These are phyloP conservation scores for Calypte anna DNA, from an alignment of 2,113 vertebrate species.

Conservation along the genomic window DNA sequence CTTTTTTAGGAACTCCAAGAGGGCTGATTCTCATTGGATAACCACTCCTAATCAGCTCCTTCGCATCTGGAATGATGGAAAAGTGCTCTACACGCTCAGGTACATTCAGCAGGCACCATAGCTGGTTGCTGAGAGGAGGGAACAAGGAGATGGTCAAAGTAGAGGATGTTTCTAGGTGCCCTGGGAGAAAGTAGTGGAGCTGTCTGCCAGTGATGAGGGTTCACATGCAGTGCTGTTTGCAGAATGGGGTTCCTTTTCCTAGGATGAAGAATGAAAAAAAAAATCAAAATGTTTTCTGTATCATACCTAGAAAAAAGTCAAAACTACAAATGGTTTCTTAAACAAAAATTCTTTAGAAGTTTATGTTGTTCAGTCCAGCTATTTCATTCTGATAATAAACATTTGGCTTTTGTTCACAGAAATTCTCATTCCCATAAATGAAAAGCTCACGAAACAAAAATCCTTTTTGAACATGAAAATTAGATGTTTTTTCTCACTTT, in stretches of 20 bases:
- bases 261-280: neutral
- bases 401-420: neutral
- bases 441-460: neutral
- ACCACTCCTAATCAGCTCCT: conserved; percentile 80
- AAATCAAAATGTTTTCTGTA: neutral
- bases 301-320: neutral
- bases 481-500: neutral
- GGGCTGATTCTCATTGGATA: conserved; percentile 74
- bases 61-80: conserved; percentile 80
- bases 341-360: neutral
- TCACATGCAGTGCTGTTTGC: neutral
- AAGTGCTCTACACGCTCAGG: conserved; percentile 82
- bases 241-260: neutral
- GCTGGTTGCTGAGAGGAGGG: neutral
- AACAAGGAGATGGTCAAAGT: neutral
- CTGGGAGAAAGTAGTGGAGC: neutral
- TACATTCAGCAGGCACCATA: conserved; percentile 15
- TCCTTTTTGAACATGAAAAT: neutral
- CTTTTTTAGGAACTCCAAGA: conserved; percentile 80
- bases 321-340: neutral
- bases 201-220: neutral
- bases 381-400: neutral
- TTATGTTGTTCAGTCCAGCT: neutral
- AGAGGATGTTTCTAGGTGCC: neutral
- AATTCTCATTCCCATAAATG: neutral